Base-by-base conservation (phyloP, 1,140 invertebrate species). In the Arion vulgaris region DNA sequence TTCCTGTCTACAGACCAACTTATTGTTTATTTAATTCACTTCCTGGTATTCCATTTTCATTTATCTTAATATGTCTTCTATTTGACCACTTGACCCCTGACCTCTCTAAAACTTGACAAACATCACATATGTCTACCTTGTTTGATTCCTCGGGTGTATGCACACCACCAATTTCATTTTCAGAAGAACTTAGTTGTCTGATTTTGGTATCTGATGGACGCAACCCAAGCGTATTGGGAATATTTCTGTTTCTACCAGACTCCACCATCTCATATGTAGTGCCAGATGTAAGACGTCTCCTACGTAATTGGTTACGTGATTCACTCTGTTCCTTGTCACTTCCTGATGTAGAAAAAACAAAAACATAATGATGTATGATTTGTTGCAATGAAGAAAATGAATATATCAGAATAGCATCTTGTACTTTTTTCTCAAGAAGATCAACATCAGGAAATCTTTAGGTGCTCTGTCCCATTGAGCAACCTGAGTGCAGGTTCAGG, bases 121-220 rank as follows among this genome's bases (percentile, higher is more conserved):
- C n/a, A n/a, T n/a, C n/a, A n/a, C n/a, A n/a, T n/a, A n/a, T n/a
- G n/a, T n/a, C 66, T 71, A 86, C 85, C 83, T 83, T 84, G 49
- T 84, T 84, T n/a, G 45, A 75, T 32, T 69, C 68, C 38, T 84
- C 85, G n/a, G 83, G 62, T 2, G 83, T 76, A 5, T 41, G 66
- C 62, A 57, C 15, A 5, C 71, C 51, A 7, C 39, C 49, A 36
- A 77, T 62, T 36, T 86, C 85, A 62, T 86, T 86, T 66, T 86
- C 85, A 15, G 81, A 84, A 19, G 85, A 86, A 68, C 83, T 86
- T 23, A 85, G 26, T 0, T 73, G 71, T 41, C 71, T 83, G 36
- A 36, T 81, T 71, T 81, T 77, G 15, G 75, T 34, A 38, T 66
- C 53, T 28, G 74, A 78, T 13, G 69, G 41, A 32, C 78, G 81